Base-by-base conservation (phyloP, 2,113 vertebrate genomes). In the Amblyopsis rosae region DNA sequence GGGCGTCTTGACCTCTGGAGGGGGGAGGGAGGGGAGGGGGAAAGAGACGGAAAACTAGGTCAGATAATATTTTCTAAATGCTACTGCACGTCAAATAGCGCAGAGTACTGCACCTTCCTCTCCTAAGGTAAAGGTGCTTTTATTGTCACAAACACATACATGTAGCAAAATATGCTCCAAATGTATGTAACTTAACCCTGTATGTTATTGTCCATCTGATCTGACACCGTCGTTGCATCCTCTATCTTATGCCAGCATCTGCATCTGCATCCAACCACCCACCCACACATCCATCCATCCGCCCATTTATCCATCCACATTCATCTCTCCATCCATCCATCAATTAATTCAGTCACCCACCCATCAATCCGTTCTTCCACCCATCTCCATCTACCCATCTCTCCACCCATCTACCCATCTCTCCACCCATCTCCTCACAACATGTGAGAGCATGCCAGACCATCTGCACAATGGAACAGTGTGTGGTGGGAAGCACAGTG, bases 1-100 rank as follows among this genome's bases (percentile, higher is more conserved):
- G 80, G 90, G 69, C 73, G 82, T 70, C 93, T 93, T 45, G 91
- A 93, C 89, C 93, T 95, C 95, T 97, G 89, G 58, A 82, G 77
- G 49, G 19, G 68, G 70, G 62, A 53, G 26, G 4, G 4, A 70
- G 17, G 78, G n/a, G 33, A 45, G 32, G 48, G 56, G 13, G 26
- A 48, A 12, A 19, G 5, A 48, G 6, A 3, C 55, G 58, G 48
- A 15, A 54, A 54, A 41, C 4, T 9, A 45, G 19, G 33, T 53
- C 9, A 35, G 26, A 64, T 26, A 56, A 12, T 62, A 15, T 45
- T 11, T 53, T 8, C 7, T 70, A 75, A 50, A 56, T 16, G 10
- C 59, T 13, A 45, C 0, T 15, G 26, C 26, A 26, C 2, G 26
- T 32, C 26, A 1, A 55, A 17, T 17, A 59, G 19, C 12, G 26